Evolutionary conservation across 37 sponge, comb jelly and placozoan genomes (phyloP), one percentile per base, ranked within the genome.

Genomic region (Beroe forskalii): DNA sequence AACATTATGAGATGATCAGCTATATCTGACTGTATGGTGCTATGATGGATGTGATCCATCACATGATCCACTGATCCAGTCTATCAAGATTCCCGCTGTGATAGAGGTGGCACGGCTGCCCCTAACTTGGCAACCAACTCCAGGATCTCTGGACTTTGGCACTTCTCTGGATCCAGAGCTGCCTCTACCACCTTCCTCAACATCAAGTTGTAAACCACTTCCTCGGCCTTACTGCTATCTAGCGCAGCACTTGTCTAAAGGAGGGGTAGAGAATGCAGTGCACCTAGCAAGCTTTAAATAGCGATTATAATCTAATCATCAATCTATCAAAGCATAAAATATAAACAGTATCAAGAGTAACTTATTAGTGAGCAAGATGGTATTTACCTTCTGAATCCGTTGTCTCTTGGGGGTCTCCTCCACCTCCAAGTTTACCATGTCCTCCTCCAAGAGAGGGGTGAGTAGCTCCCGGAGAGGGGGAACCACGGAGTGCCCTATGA

Each of bases 401-500:
- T 48, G 55, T 19, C 72, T 33, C 39, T 3, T 9, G 8, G 72
- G 72, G 1, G 17, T 35, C 72, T 69, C 72, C 38, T 69, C 86
- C 27, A 1, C 40, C 86, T 44, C 55, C 2, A 80, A 42, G 1
- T 39, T 24, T 48, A 42, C 86, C 48, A 33, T 37, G n/a, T 23
- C 55, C 42, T 80, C 40, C 35, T 80, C 40, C 0, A 38, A 12
- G 6, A 80, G 0, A 1, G 86, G 86, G 6, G 86, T 44, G 27
- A 80, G 86, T 9, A 80, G 86, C 19, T 80, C 55, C 1, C 86
- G 43, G 8, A 80, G 40, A 25, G 37, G 14, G 48, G 86, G 86
- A 12, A 80, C 86, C 2, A 14, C 40, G 31, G 35, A 44, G 55
- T 80, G 86, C 35, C 86, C 86, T 1, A 25, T 43, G 3, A 80